Base-by-base conservation (phyloP, 35 echinoderm and acorn worm genomes). In the Diadema setosum region DNA sequence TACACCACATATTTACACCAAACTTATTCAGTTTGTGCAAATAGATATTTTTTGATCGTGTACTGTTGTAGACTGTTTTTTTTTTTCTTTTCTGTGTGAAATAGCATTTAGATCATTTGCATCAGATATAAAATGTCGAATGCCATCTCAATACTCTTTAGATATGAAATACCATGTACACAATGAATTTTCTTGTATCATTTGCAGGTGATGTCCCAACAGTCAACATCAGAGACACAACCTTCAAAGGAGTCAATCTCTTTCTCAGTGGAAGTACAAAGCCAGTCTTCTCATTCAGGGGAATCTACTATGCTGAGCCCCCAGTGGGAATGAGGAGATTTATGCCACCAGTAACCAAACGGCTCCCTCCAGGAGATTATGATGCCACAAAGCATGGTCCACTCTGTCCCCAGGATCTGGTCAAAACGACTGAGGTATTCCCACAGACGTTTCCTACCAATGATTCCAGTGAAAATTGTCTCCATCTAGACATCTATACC, bases 221-320 rank as follows among this genome's bases (percentile, higher is more conserved):
- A 42, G 73, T 78, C 27, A 26, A 78, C 35, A 39, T 78, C n/a
- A 78, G 44, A 78, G 73, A 78, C 20, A 78, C 73, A 21, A 64
- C 81, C 39, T 82, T 83, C 21, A 42, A 65, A 65, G 88, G 88
- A 11, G n/a, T 70, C 3, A 63, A 60, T 65, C 40, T 35, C 23
- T 48, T 32, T 30, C 45, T 75, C 67, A 45, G 48, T 43, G 86
- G 58, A 0, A 85, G 37, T 43, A 55, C 37, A 45, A 84, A 42
- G 46, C 95, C 87, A 5, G 91, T 97, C 20, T 93, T 85, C 73
- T 50, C 88, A 34, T 99, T 99, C 90, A 90, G 90, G 43, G 90
- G 89, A 0, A 92, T 99, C 36, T 91, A 94, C 65, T 99, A 94
- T 81, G 96, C 96, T 14, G 90, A 90, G 23, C 87, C 96, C 29